phyloP scores from a whole-genome alignment of 2,797 vertebrate species.

The Enoplosus armatus region DNA sequence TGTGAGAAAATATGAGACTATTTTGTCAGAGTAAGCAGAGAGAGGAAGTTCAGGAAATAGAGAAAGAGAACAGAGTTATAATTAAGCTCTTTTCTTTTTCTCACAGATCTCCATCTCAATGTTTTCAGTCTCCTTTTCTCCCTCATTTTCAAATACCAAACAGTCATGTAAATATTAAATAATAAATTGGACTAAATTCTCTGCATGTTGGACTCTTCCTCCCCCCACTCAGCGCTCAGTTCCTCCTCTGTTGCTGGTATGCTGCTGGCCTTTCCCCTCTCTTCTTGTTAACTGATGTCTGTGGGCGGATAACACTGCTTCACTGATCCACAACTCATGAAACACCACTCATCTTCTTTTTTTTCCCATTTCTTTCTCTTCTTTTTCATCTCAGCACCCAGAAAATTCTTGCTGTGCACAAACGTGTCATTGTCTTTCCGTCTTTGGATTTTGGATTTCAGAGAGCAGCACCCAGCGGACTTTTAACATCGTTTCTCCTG shows the following conservation, averaged over 20 bases:
- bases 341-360: slow-evolving; percentile 58
- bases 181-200: slow-evolving; percentile 30
- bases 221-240: slow-evolving; percentile 50
- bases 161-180: slow-evolving; percentile 3
- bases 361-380: slow-evolving; percentile 25
- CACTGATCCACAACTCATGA: slow-evolving; percentile 77
- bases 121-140: neutral
- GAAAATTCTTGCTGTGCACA: slow-evolving; percentile 37
- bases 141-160: slow-evolving; percentile 14
- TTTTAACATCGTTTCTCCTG: slow-evolving; percentile 9
- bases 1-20: slow-evolving; percentile 37
- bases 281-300: slow-evolving; percentile 75
- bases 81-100: slow-evolving; percentile 42
- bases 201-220: slow-evolving; percentile 39
- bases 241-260: slow-evolving; percentile 64
- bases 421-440: slow-evolving; percentile 9
- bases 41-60: slow-evolving; percentile 18
- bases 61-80: slow-evolving; percentile 30
- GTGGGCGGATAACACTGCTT: slow-evolving; percentile 75
- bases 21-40: slow-evolving; percentile 35
- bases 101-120: slow-evolving; percentile 23
- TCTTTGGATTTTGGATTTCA: slow-evolving; percentile 8
- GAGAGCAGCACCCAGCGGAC: slow-evolving; percentile 15
- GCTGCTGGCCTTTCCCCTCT: slow-evolving; percentile 78
- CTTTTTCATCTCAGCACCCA: slow-evolving; percentile 45